Conservation (phyloP, 2,797 vertebrate species). For the Clarias pachynema region DNA sequence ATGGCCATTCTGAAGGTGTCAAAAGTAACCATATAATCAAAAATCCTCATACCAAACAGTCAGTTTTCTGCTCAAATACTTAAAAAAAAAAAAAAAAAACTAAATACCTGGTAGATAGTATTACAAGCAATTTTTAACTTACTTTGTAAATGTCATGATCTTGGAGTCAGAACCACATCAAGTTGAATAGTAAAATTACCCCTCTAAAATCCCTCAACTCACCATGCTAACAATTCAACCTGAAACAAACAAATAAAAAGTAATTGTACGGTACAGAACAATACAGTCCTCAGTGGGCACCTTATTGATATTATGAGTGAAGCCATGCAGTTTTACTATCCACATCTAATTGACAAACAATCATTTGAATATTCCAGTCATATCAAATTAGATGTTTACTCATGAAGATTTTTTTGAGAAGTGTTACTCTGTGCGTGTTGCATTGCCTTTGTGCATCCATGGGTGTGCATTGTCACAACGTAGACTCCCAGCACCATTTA, state of each 20-base stretch:
- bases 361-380: conserved; percentile 34
- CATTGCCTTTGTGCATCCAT: conserved; percentile 33
- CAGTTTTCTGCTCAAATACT: not conserved
- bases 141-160: conserved; percentile 20
- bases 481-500: conserved; percentile 42
- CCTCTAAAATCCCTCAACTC: not conserved
- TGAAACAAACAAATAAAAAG: not conserved
- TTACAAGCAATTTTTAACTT: conserved; percentile 33
- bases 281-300: conserved; percentile 20
- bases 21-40: conserved; percentile 40
- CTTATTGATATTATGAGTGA: conserved; percentile 41
- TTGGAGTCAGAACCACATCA: conserved; percentile 1
- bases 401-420: conserved; percentile 19
- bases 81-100: no score
- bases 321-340: conserved; percentile 20
- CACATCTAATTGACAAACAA: conserved; percentile 28
- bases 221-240: not conserved
- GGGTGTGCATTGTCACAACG: conserved; percentile 43
- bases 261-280: not conserved
- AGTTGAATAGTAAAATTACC: conserved; percentile 15
- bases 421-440: not conserved
- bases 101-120: not conserved
- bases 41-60: conserved; percentile 28
- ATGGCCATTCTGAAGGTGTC: conserved; percentile 6
- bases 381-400: conserved; percentile 26